Evolutionary conservation across 2,113 vertebrate genomes (phyloP), one percentile per base, ranked within the genome.

Genomic region (Phaethornis superciliosus): DNA sequence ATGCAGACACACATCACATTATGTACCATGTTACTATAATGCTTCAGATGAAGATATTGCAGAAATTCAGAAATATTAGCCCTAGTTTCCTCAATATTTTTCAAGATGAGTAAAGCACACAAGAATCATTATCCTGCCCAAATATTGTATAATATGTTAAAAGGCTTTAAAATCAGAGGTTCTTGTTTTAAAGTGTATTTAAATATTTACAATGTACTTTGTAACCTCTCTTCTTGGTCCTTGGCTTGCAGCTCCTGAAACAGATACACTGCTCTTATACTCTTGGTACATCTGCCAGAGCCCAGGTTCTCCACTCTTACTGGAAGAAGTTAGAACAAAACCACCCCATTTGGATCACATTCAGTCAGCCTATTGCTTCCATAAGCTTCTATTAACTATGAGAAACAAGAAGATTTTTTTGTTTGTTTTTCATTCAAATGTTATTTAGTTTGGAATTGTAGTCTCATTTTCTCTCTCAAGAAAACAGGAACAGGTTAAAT

Each of bases 81-180:
- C 30, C n/a, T 49, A 40, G 30, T 71, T 87, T 81, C 67, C 74
- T 85, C 63, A 15, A 5, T 78, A 6, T 37, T 75, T 76, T 46
- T 89, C 68, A 79, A 76, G 32, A 85, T 59, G 46, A 94, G 33
- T 59, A 74, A 81, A 83, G 26, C 64, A 64, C 20, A 26, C 7
- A 77, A 49, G 52, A 64, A 81, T 75, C 23, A 32, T 47, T 64
- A 56, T 30, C 47, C 56, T 68, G 16, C 52, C 60, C 65, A 80
- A 56, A 23, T 33, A 26, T 6, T 71, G 2, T 58, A 11, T 46
- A 42, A 84, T 4, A 65, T 76, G n/a, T 79, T 60, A 56, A 81
- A 92, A 81, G 49, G 47, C 33, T 94, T 92, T 89, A 84, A 87
- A 89, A 72, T 56, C n/a, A 75, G 44, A 84, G 10, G 27, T n/a